Evolutionary conservation across 2,797 vertebrate species (phyloP).

Genomic region (Alcedo atthis): DNA sequence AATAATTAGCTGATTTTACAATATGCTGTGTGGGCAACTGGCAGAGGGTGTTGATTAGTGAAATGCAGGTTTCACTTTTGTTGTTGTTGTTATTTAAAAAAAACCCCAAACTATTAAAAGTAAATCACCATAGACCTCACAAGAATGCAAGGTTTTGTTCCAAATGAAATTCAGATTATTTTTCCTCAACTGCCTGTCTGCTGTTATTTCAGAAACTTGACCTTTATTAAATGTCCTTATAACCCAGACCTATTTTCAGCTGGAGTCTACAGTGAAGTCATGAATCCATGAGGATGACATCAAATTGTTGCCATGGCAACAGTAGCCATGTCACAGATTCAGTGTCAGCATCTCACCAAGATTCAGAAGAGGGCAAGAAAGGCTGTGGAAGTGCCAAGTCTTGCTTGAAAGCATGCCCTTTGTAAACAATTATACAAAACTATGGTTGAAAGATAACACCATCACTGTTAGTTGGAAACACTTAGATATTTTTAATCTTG

Average conservation of each 20-base stretch:
- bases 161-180: not conserved
- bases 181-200: not conserved
- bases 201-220: not conserved
- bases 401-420: not conserved
- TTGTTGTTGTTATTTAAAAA: not conserved
- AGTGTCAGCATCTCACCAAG: not conserved
- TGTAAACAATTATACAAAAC: not conserved
- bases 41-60: not conserved
- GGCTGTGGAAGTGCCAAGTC: not conserved
- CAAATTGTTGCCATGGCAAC: not conserved
- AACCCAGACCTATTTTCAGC: not conserved
- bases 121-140: not conserved
- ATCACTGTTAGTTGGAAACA: not conserved
- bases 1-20: not conserved
- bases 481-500: not conserved
- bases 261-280: not conserved
- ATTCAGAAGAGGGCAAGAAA: not conserved
- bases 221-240: not conserved
- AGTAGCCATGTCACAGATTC: not conserved
- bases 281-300: not conserved
- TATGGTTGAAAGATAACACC: not conserved
- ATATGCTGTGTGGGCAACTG: not conserved
- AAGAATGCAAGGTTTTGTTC: not conserved
- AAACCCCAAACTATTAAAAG: not conserved
- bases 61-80: not conserved